Base-by-base conservation (phyloP, 2,888 invertebrate species). In the Bimastos eiseni region DNA sequence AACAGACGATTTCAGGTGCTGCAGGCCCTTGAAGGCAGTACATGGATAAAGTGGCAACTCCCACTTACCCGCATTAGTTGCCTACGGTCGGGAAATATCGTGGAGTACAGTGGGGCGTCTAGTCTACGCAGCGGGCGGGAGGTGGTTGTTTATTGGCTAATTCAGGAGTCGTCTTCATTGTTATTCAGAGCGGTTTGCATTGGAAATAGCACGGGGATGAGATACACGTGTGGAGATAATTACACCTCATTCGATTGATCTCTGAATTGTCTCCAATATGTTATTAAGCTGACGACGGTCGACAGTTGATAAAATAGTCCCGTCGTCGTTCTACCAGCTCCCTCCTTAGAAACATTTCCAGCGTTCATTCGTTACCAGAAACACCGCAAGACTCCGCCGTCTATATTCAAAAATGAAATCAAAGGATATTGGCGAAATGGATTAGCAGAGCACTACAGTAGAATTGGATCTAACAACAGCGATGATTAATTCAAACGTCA, bases 131-230 rank as follows among this genome's bases (percentile, higher is more conserved):
- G 70, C 70, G 30, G 70, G 70, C n/a, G 70, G 70, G 8, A 70
- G 70, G n/a, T n/a, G 30, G n/a, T 70, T 70, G 70, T n/a, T n/a
- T n/a, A 70, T 70, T 70, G 70, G 70, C 70, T 70, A 70, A 70
- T 70, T 70, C 70, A 70, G 8, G n/a, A 70, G 70, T 2, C 70
- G 70, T 70, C 30, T 70, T 70, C 70, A 70, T 70, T 70, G 70
- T 70, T 70, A 70, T 70, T 70, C 70, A 70, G 30, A n/a, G 70
- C 30, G 5, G 30, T 17, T 70, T 70, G 70, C 30, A 70, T n/a
- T 30, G 8, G 70, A 70, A 30, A 70, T n/a, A 4, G n/a, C 30
- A 3, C 30, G n/a, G n/a, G n/a, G 70, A 70, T n/a, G 70, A 8
- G n/a, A n/a, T 70, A n/a, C n/a, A 70, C 13, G 70, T 30, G 30